Conservation (phyloP, 1,140 invertebrate species). For the Nephotettix cincticeps region DNA sequence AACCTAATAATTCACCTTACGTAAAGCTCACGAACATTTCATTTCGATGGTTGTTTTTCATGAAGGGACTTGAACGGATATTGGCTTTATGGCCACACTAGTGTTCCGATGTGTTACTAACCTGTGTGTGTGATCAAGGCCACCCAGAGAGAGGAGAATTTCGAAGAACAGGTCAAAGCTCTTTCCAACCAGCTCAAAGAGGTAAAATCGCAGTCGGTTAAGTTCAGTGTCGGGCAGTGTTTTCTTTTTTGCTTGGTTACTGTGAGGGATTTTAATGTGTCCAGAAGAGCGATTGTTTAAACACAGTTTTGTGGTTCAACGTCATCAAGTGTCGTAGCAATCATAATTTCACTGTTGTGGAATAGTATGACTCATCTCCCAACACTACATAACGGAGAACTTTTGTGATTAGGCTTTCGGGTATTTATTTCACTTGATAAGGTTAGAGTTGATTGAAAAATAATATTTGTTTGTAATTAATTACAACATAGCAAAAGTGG, state of each 20-base stretch:
- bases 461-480: no score
- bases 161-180: conserved; percentile 90
- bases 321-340: no score
- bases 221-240: not conserved
- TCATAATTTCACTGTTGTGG: no score
- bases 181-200: conserved; percentile 91
- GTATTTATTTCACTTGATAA: no score
- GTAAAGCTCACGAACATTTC: conserved; percentile 36
- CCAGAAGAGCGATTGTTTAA: no score
- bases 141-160: conserved; percentile 95
- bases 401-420: no score
- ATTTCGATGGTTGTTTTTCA: conserved; percentile 42
- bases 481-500: no score
- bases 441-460: no score
- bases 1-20: conserved; percentile 30
- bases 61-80: conserved; percentile 33
- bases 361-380: no score
- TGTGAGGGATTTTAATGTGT: no score
- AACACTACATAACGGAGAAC: no score
- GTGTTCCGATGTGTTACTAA: conserved; percentile 39
- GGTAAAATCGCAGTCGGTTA: conserved; percentile 58
- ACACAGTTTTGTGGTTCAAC: no score
- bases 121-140: conserved; percentile 61
- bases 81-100: conserved; percentile 43
- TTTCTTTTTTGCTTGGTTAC: not conserved